Percentiles rank a stretch among this genome's conserved stretches.
These are phyloP conservation scores for Mechanitis messenoides DNA, from an alignment of 2,888 invertebrate genomes.

Conservation along the genomic window DNA sequence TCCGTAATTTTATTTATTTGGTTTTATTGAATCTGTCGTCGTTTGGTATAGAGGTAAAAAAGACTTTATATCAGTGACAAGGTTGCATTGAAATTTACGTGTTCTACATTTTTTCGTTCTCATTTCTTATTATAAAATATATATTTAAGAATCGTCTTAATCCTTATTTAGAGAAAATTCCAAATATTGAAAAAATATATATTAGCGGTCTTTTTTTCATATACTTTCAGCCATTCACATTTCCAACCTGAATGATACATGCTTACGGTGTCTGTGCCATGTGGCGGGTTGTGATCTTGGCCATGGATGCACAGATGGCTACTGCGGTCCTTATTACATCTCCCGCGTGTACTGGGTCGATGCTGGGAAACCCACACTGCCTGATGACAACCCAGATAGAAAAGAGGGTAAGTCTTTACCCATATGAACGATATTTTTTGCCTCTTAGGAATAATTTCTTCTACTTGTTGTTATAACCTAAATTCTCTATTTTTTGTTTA, in stretches of 20 bases:
- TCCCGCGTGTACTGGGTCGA: conserved; percentile 81
- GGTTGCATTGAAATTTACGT: too few species aligned
- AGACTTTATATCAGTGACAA: too few species aligned
- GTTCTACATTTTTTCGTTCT: too few species aligned
- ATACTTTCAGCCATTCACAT: conserved; percentile 51
- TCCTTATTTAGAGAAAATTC: background rate
- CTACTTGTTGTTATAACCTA: too few species aligned
- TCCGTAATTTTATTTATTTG: too few species aligned
- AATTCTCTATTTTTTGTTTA: too few species aligned
- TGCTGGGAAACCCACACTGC: conserved; percentile 75
- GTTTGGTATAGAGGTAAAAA: too few species aligned
- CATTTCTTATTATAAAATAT: too few species aligned
- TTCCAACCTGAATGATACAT: conserved; percentile 70
- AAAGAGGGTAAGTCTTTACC: conserved; percentile 47
- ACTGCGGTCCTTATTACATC: conserved; percentile 80
- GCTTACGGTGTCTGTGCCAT: conserved; percentile 77
- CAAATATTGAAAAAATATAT: background rate
- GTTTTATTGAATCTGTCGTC: too few species aligned
- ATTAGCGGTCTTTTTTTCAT: background rate
- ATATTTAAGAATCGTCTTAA: too few species aligned
- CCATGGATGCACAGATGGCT: conserved; percentile 72
- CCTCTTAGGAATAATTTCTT: too few species aligned
- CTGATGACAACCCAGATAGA: conserved; percentile 75
- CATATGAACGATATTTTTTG: too few species aligned
- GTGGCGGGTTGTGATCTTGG: conserved; percentile 75